Conservation (phyloP, 2,113 vertebrate species). For the Elaphurus davidianus region DNA sequence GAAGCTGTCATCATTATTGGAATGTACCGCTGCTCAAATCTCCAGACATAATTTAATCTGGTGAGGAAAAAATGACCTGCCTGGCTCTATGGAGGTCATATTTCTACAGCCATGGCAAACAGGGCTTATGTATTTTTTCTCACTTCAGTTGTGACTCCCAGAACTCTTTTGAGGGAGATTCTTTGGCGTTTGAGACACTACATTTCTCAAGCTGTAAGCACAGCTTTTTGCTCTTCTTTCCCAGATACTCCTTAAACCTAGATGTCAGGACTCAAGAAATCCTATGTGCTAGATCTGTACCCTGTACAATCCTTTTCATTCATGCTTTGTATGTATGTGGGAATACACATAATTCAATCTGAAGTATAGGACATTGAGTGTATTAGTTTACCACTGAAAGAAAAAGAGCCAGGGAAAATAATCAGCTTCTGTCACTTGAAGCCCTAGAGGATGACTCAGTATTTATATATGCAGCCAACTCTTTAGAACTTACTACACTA, state of each 20-base stretch:
- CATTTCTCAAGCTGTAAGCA: background rate
- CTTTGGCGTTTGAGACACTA: conserved; percentile 8
- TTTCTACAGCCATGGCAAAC: background rate
- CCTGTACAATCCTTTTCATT: background rate
- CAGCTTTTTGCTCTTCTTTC: background rate
- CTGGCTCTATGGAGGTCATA: accelerated
- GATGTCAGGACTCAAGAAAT: background rate
- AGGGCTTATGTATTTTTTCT: background rate
- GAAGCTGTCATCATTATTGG: background rate
- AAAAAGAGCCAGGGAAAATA: background rate
- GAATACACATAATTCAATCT: background rate
- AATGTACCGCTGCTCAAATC: background rate
- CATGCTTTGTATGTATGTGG: background rate
- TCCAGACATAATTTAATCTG: background rate
- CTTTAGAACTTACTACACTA: background rate
- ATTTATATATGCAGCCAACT: background rate
- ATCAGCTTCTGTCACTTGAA: background rate
- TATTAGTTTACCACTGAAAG: background rate
- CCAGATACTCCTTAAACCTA: background rate
- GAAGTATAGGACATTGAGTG: background rate
- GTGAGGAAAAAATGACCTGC: background rate
- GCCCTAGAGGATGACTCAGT: background rate
- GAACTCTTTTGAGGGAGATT: background rate
- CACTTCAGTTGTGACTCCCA: background rate
- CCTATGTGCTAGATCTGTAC: background rate